A percentile compares a stretch with the other conserved stretches of the same genome.
These are phyloP conservation scores for Otocyon megalotis DNA, from an alignment of 2,113 vertebrate genomes.

Conservation along the genomic window DNA sequence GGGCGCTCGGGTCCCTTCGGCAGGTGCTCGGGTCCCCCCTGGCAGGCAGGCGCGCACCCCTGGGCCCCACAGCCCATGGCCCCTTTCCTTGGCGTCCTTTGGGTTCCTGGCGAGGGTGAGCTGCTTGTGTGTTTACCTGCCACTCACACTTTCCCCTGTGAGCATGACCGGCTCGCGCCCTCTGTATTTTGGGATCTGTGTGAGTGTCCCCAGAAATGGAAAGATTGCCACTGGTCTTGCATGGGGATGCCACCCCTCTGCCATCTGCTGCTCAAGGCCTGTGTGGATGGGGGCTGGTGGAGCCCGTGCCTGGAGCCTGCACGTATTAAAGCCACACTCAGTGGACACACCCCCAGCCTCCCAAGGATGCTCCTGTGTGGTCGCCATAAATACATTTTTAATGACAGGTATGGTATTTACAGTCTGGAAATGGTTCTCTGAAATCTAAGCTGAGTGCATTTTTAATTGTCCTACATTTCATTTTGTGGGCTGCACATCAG, in stretches of 20 bases:
- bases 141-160: accelerated
- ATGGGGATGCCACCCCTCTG: accelerated
- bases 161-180: accelerated
- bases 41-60: not conserved
- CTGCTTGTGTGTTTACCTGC: accelerated
- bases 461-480: not conserved
- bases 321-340: not conserved
- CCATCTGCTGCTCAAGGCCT: accelerated
- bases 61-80: not conserved
- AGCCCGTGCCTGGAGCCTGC: not conserved
- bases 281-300: not conserved
- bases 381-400: not conserved
- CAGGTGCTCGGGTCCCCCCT: too few relatives aligned
- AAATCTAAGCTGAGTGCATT: not conserved
- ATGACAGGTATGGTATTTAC: not conserved
- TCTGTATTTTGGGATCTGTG: accelerated
- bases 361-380: not conserved
- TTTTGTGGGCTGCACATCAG: accelerated
- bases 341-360: not conserved
- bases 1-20: too few relatives aligned
- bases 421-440: not conserved
- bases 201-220: not conserved
- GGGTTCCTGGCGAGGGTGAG: accelerated
- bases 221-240: accelerated
- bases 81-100: accelerated